Percentiles rank a stretch among this genome's conserved stretches.
phyloP scores from a whole-genome alignment of 2,888 invertebrate species.

The Tetropium fuscum region DNA sequence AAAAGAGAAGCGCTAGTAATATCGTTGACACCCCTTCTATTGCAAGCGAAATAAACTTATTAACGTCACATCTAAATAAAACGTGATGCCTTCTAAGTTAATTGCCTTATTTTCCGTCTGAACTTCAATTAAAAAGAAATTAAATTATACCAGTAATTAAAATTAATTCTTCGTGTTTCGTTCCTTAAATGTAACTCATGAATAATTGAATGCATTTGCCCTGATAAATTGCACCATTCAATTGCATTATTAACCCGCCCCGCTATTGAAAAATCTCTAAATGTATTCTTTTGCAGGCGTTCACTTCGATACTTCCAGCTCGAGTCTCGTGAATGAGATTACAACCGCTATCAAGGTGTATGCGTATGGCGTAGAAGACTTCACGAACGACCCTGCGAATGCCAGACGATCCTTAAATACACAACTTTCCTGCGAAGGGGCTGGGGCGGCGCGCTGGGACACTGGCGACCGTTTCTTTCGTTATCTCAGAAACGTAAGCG shows the following conservation, averaged over 20 bases:
- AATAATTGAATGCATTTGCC: not conserved
- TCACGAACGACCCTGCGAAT: conserved; percentile 81
- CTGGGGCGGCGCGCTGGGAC: conserved; percentile 86
- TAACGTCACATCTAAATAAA: too few relatives aligned
- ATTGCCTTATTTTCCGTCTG: too few relatives aligned
- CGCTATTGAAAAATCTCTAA: not conserved
- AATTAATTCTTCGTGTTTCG: too few relatives aligned
- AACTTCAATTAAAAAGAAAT: too few relatives aligned
- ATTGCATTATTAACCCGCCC: not conserved
- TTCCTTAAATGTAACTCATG: too few relatives aligned
- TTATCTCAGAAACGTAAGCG: conserved; percentile 88
- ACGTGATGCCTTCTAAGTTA: too few relatives aligned
- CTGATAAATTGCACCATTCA: not conserved
- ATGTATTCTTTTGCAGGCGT: too few relatives aligned
- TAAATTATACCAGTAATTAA: too few relatives aligned
- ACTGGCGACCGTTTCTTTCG: conserved; percentile 81
- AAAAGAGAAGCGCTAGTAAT: too few relatives aligned
- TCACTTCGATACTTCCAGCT: conserved; percentile 90
- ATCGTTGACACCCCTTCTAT: too few relatives aligned
- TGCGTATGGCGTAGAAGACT: conserved; percentile 90
- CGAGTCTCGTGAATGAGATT: conserved; percentile 86
- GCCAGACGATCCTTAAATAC: conserved; percentile 77
- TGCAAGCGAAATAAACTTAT: too few relatives aligned
- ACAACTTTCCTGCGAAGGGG: conserved; percentile 85
- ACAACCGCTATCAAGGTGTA: conserved; percentile 92